Base-by-base conservation (phyloP, 2,113 vertebrate genomes). In the Furnarius figulus region DNA sequence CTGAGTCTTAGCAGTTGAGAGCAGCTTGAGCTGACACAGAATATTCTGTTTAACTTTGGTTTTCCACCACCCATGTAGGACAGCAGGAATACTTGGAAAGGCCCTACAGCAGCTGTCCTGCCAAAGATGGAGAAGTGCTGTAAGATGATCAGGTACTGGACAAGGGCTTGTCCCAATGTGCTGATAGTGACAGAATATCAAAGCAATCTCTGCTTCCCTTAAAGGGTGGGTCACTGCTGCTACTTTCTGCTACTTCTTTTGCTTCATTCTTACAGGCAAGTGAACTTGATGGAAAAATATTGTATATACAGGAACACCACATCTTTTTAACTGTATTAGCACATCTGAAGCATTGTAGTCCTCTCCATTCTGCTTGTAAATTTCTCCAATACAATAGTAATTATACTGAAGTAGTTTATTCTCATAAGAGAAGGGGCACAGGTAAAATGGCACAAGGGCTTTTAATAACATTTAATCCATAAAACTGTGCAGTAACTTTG, bases 71-170 rank as follows among this genome's bases (percentile, higher is more conserved):
- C 72, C 58, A 30, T 70, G 52, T 9, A 91, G 77, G 93, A 96
- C 49, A 96, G 95, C 28, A 21, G 91, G 62, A 94, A 95, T 86
- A 53, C 89, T 97, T 97, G 84, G 96, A 87, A 89, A 59, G 70
- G 76, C 78, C 68, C 47, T 72, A 21, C 74, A 95, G 93, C 97
- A 98, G 98, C 98, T 98, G 97, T 93, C 87, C 89, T 90, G 96
- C 97, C 96, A 95, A 97, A 98, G 82, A 92, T 95, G 94, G 97
- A 95, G 63, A 55, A 79, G 78, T 31, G 93, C 95, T 96, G 97
- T 97, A 98, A 98, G 95, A 97, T 76, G 96, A 98, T 95, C 94
- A 85, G 78, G 40, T 80, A 71, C 65, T 18, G 8, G 93, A 22
- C 82, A 35, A 66, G 85, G 93, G 91, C 66, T 91, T 89, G 94